phyloP scores from a whole-genome alignment of 2,888 invertebrate genomes.

The Adineta ricciae region DNA sequence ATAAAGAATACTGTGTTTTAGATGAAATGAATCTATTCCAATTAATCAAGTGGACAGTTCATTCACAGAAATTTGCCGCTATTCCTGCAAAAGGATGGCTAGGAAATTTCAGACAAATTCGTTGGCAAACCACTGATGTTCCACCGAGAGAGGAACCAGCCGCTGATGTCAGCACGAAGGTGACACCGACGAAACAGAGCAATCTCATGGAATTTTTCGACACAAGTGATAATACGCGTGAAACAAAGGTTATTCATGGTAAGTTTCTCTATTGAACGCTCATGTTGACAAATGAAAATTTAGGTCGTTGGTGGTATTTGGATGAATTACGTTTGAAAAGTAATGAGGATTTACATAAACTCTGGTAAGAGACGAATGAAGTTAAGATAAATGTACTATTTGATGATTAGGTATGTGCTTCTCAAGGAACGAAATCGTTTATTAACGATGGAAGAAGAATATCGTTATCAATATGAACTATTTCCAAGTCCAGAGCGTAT shows the following conservation, averaged over 20 bases:
- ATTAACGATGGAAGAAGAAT: constrained; percentile 82
- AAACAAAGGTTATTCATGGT: constrained; percentile 30
- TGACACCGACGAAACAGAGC: background rate
- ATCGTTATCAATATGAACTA: constrained; percentile 57
- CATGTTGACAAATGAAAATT: background rate
- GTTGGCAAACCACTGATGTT: background rate
- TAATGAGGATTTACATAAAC: constrained; percentile 83
- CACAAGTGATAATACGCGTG: constrained; percentile 17
- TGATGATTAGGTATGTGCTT: constrained; percentile 56
- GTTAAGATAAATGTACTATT: too few relatives aligned
- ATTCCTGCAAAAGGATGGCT: background rate
- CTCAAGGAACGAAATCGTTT: constrained; percentile 94
- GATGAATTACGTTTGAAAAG: constrained; percentile 88
- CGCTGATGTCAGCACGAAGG: background rate
- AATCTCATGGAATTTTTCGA: constrained; percentile 33
- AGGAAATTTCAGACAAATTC: background rate
- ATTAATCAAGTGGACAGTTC: background rate
- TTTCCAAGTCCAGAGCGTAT: constrained; percentile 85
- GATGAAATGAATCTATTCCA: background rate
- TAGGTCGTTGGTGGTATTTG: constrained; percentile 69
- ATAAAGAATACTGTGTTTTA: background rate
- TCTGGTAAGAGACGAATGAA: constrained; percentile 57
- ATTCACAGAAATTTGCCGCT: background rate
- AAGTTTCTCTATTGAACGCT: background rate
- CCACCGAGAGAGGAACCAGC: background rate